A percentile compares a stretch with the other conserved stretches of the same genome.
Evolutionary conservation across 2,113 vertebrate genomes (phyloP).

Genomic region (Pterophyllum scalare): DNA sequence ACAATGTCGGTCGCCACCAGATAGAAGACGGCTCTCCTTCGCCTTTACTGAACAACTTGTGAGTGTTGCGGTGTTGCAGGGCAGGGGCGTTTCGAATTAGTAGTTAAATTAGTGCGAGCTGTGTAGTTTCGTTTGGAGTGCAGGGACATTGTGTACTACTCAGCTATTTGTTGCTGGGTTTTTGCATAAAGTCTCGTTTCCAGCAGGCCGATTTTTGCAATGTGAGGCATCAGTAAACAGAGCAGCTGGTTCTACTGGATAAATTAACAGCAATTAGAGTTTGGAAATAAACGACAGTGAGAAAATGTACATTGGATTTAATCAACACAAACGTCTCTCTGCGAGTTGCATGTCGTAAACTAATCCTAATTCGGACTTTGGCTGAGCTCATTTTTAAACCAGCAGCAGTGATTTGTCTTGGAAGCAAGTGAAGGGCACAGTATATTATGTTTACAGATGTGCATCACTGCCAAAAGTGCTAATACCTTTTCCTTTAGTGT

Average conservation of each 20-base stretch:
- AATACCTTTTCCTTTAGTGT: background rate
- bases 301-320: background rate
- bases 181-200: background rate
- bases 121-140: background rate
- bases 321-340: background rate
- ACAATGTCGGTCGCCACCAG: conserved; percentile 28
- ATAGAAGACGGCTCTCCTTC: background rate
- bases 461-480: background rate
- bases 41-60: background rate
- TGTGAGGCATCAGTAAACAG: conserved; percentile 4
- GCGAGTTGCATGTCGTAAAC: background rate
- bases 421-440: background rate
- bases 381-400: background rate
- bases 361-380: background rate
- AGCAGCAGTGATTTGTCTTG: background rate
- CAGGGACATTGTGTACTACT: background rate
- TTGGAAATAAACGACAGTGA: background rate
- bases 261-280: background rate
- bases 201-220: background rate
- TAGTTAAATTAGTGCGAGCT: background rate
- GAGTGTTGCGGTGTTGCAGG: background rate
- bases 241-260: background rate
- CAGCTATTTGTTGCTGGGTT: background rate
- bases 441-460: background rate
- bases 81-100: background rate